Evolutionary conservation across 2,888 invertebrate genomes (phyloP), one percentile per base, ranked within the genome.

Genomic region (Diarsia mendica): DNA sequence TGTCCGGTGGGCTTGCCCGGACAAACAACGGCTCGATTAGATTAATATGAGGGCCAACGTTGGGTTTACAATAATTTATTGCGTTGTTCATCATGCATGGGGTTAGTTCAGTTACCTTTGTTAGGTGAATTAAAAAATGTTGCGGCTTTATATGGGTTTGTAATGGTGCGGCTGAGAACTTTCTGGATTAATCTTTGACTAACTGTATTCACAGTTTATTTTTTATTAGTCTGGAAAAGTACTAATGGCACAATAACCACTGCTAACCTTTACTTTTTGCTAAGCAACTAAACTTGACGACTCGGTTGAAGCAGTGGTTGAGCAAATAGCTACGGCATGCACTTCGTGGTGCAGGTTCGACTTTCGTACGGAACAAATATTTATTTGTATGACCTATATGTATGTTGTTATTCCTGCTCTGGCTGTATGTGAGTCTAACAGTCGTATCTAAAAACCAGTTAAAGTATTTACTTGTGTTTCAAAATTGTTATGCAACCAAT

Each of bases 11-110:
- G 89, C 85, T 83, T 86, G 88, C 84, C 90, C 85, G 88, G 85
- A 85, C 90, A 91, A 91, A 91, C 91, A 93, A 91, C 90, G 88
- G 90, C 83, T 82, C 89, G 90, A 94, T 94, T 93, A 92, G 90
- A 93, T 92, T 93, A 93, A 92, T 92, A 91, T 90, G 82, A 87
- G 76, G 72, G 64, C 83, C 70, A 58, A 60, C 80, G 74, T 85
- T 72, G 82, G 75, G 77, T 65, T 78, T 82, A 85, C 71, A 69
- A 84, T 82, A 81, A 87, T 85, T 83, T 87, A 85, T 85, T 72
- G 77, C 74, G 82, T 80, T 85, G 85, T 85, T 82, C 74, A 80
- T 84, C 71, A 79, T 79, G 79, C 77, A 77, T 69, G 73, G 82
- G 74, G 75, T 75, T 64, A 66, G 72, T 64, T 68, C 28, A 18